A percentile compares a stretch with the other conserved stretches of the same genome.
Conservation (phyloP, 2,113 vertebrate genomes). For the Castor canadensis region DNA sequence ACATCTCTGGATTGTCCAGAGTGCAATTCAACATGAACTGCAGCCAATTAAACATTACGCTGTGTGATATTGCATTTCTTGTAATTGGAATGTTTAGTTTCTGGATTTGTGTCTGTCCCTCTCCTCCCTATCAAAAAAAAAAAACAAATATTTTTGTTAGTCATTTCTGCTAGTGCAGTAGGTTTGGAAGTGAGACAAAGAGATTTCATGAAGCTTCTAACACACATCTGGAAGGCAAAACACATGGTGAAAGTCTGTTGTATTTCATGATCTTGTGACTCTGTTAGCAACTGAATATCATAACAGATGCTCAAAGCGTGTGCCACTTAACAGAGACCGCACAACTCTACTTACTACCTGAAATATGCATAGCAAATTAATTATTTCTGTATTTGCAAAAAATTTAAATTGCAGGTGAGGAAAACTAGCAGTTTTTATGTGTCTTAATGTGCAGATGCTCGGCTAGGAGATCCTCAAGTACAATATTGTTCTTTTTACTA, state of each 20-base stretch:
- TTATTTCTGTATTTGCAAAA: background rate
- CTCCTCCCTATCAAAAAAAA: background rate
- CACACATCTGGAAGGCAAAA: conserved; percentile 16
- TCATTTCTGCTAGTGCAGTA: background rate
- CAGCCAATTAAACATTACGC: background rate
- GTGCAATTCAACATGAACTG: conserved; percentile 37
- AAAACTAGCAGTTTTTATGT: background rate
- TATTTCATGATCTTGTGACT: conserved; percentile 4
- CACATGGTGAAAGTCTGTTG: background rate
- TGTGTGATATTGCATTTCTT: background rate
- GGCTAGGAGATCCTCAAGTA: background rate
- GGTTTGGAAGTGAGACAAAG: background rate
- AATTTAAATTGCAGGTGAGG: background rate
- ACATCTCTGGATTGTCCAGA: conserved; percentile 53
- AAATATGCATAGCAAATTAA: background rate
- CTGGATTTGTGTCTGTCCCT: background rate
- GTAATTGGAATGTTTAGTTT: conserved; percentile 46
- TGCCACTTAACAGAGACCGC: background rate
- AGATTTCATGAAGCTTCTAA: background rate
- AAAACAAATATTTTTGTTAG: background rate
- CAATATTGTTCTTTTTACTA: background rate
- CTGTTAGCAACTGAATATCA: background rate
- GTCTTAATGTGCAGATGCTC: background rate
- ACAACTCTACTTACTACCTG: background rate
- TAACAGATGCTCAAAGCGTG: background rate